Percentiles rank a stretch among this genome's conserved stretches.
Evolutionary conservation across 2,888 invertebrate species (phyloP).

Genomic region (Fabriciana adippe): DNA sequence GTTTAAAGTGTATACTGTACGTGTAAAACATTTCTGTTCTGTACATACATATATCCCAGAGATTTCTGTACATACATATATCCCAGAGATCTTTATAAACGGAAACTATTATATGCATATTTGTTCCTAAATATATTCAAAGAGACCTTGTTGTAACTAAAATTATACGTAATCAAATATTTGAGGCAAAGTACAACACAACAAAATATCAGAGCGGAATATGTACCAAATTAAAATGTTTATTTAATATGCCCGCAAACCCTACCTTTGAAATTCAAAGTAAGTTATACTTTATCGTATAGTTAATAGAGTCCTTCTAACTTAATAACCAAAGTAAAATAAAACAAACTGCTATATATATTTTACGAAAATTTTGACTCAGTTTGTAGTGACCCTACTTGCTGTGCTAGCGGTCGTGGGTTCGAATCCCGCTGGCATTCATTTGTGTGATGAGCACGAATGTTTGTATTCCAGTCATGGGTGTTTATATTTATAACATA

Average conservation of each 20-base stretch:
- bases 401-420: too few species aligned
- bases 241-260: conserved; percentile 18
- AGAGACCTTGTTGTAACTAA: not conserved
- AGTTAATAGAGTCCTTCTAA: conserved; percentile 1
- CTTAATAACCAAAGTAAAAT: not conserved
- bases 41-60: too few species aligned
- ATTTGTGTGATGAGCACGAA: too few species aligned
- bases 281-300: not conserved
- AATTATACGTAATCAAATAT: conserved; percentile 18
- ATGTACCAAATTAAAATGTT: conserved; percentile 22
- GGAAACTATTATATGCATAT: not conserved
- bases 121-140: not conserved
- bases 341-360: conserved; percentile 7
- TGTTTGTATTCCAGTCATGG: too few species aligned
- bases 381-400: not conserved
- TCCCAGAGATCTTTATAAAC: not conserved
- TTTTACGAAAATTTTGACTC: too few species aligned
- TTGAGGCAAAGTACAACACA: conserved; percentile 15
- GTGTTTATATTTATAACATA: too few species aligned
- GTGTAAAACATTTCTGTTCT: too few species aligned
- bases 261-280: conserved; percentile 3
- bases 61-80: too few species aligned
- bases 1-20: too few species aligned
- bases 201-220: conserved; percentile 7
- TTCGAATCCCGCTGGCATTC: too few species aligned